Evolutionary conservation across 2,888 invertebrate genomes (phyloP).

Genomic region (Nephrotoma flavescens): DNA sequence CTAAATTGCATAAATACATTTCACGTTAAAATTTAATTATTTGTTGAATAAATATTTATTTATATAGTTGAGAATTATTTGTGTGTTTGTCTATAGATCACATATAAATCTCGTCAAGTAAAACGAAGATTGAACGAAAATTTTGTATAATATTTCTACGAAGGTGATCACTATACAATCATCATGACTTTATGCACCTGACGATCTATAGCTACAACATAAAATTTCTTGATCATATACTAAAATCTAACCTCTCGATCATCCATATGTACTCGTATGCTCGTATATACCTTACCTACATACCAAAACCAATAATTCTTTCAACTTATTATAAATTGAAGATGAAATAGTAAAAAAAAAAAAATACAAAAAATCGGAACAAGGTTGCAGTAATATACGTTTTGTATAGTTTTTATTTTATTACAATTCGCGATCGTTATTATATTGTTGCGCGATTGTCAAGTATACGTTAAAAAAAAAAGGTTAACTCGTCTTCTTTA

Average conservation of each 20-base stretch:
- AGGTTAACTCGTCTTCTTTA: not conserved
- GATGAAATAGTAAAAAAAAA: not conserved
- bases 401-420: not conserved
- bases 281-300: not conserved
- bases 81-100: too few species aligned
- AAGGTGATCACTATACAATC: too few species aligned
- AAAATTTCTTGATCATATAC: not conserved
- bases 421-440: not conserved
- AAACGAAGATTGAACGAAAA: too few species aligned
- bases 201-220: not conserved
- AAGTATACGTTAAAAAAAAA: not conserved
- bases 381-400: not conserved
- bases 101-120: too few species aligned
- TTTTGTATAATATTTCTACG: too few species aligned
- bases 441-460: not conserved
- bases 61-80: too few species aligned
- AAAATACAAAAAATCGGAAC: not conserved
- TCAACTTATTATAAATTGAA: not conserved
- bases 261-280: not conserved
- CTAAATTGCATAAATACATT: too few species aligned
- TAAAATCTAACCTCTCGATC: not conserved
- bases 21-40: too few species aligned
- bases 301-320: not conserved
- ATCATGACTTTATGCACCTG: not conserved
- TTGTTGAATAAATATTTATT: too few species aligned